phyloP scores from a whole-genome alignment of 2,888 invertebrate species.

The Spilarctia lutea region DNA sequence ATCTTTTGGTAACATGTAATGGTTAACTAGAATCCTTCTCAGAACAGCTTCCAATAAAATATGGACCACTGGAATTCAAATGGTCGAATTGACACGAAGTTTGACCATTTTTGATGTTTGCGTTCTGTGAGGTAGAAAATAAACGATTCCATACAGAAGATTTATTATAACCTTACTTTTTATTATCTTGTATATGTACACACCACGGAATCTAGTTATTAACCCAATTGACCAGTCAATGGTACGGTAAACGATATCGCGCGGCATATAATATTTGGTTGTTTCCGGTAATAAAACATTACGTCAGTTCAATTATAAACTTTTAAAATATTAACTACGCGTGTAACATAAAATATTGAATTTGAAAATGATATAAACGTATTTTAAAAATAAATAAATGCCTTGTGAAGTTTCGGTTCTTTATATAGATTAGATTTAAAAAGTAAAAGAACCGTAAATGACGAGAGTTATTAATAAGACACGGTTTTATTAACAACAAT shows the following conservation, averaged over 20 bases:
- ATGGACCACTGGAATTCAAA: not conserved
- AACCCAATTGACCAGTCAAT: conserved; percentile 41
- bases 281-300: conserved; percentile 50
- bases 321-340: conserved; percentile 23
- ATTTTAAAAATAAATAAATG: not conserved
- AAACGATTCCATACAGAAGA: not conserved
- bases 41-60: not conserved
- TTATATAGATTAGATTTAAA: not conserved
- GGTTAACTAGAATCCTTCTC: not conserved
- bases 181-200: not conserved
- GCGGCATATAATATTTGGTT: conserved; percentile 33
- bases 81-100: not conserved
- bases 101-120: not conserved
- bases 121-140: not conserved
- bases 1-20: not conserved
- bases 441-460: not conserved
- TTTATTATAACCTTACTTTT: conserved; percentile 10
- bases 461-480: not conserved
- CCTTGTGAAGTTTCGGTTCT: not conserved
- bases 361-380: conserved; percentile 22
- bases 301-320: conserved; percentile 40
- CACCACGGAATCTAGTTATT: conserved; percentile 34
- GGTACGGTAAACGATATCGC: conserved; percentile 16
- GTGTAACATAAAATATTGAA: conserved; percentile 27
- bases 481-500: not conserved